These are phyloP conservation scores for Nomada flava DNA, from an alignment of 2,888 invertebrate species.

Conservation along the genomic window DNA sequence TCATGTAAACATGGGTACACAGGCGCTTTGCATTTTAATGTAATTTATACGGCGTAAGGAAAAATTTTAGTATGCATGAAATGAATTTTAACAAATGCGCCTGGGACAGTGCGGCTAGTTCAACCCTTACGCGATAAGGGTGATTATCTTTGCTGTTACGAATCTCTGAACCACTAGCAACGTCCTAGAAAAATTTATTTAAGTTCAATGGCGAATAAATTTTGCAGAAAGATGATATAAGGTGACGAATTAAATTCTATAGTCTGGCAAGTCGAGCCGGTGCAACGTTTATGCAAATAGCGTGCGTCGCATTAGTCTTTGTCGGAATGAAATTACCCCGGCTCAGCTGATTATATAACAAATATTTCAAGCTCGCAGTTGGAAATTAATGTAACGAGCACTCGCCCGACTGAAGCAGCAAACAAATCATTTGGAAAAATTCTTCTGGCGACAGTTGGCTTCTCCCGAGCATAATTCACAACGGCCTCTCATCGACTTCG, in stretches of 20 bases:
- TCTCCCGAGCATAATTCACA: slow-evolving; percentile 39
- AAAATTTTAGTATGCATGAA: slow-evolving; percentile 33
- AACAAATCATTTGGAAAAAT: slow-evolving; percentile 41
- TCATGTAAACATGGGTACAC: slow-evolving; percentile 17
- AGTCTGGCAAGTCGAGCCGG: neutral
- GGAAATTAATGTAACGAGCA: slow-evolving; percentile 17
- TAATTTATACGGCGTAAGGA: slow-evolving; percentile 29
- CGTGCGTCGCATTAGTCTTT: neutral
- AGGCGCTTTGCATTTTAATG: slow-evolving; percentile 31
- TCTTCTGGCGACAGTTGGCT: neutral
- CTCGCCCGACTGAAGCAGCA: neutral
- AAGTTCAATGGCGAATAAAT: too few species aligned
- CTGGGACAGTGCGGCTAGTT: neutral
- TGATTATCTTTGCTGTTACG: too few species aligned
- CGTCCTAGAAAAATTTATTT: too few species aligned
- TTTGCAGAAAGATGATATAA: too few species aligned
- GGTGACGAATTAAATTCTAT: neutral
- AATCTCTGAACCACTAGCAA: too few species aligned
- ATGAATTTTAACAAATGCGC: slow-evolving; percentile 31
- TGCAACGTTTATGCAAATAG: neutral
- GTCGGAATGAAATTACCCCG: neutral
- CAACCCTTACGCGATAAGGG: slow-evolving; percentile 12
- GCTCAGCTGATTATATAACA: slow-evolving; percentile 2
- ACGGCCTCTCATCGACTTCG: slow-evolving; percentile 47
- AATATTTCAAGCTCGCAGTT: neutral